Evolutionary conservation across 2,888 invertebrate genomes (phyloP), one percentile per base, ranked within the genome.

Genomic region (Miltochrista miniata): DNA sequence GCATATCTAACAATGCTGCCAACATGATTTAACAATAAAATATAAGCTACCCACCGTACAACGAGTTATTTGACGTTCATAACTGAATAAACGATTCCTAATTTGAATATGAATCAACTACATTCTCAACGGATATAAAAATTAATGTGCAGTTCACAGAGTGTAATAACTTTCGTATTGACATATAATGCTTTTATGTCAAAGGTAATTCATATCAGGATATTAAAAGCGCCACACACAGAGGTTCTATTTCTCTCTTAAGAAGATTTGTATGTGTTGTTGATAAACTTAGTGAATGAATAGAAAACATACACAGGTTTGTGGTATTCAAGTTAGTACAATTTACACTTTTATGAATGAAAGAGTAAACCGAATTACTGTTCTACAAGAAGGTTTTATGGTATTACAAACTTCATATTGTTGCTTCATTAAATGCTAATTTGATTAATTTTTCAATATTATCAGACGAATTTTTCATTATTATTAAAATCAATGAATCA

Each of bases 21-120:
- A 44, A 46, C 40, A 54, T 46, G 41, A 59, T 44, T 58, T 55
- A 64, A 61, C 51, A 50, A 65, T 68, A 67, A 67, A 62, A 58
- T 61, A 61, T 54, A 44, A 43, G 59, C 41, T 35, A 48, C 37
- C 37, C 33, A 67, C 54, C 61, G 58, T 58, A 54, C 47, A 49
- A 47, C 36, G 37, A 37, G 52, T 54, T 65, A 63, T 63, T 65
- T 65, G 63, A 67, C 65, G 49, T 68, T 53, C 63, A 53, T 59
- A 62, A 68, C 41, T 63, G 61, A 57, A 65, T 68, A 68, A 65
- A 63, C 51, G 59, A 68, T 56, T 50, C 48, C 48, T 35, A 46
- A 68, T 68, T 68, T 68, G 54, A 68, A 68, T 68, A 65, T 68
- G 63, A 68, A 67, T 68, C 51, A 53, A 45, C 39, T 58, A 44